Evolutionary conservation across 2,797 vertebrate species (phyloP), one percentile per base, ranked within the genome.

Genomic region (Pelodytes ibericus): DNA sequence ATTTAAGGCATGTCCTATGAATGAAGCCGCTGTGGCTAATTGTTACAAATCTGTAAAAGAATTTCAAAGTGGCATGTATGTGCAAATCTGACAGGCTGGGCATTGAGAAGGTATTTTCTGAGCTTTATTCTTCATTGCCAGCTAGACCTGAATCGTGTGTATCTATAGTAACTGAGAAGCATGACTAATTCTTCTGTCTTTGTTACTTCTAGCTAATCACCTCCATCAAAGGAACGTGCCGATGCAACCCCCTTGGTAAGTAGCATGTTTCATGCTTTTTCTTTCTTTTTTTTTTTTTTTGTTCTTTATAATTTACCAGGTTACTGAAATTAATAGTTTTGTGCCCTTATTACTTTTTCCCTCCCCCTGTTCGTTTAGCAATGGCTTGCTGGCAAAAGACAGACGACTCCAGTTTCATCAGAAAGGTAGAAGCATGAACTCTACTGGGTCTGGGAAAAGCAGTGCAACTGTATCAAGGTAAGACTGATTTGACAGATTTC

Each of bases 361-460:
- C n/a, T 82, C 84, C 83, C 53, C 77, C 1, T 0, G 75, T 83
- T 89, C 24, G 85, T 85, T 86, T 83, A 92, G 91, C 84, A 90
- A 88, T 89, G 90, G 87, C 86, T 92, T 94, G 41, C 88, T 86
- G 83, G 96, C 94, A 9, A 90, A 94, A 87, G 94, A 96, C 82
- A 95, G 90, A 87, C 93, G 97, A 86, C 91, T 88, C 81, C 95
- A 93, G 85, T 99, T 94, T 86, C 95, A 95, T 82, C 95, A 97
- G 85, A 94, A 91, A 72, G 95, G 92, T 66, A 91, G 93, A 90
- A 99, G 96, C 89, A 97, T 99, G 95, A 99, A 97, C 89, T 99
- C 97, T 2, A 96, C 95, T 0, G 96, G 97, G 58, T 99, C 97
- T 57, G 97, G 95, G 71, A 99, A 96, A 82, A 99, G 97, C 90